phyloP scores from a whole-genome alignment of 2,797 vertebrate species.

The Chiloscyllium punctatum region DNA sequence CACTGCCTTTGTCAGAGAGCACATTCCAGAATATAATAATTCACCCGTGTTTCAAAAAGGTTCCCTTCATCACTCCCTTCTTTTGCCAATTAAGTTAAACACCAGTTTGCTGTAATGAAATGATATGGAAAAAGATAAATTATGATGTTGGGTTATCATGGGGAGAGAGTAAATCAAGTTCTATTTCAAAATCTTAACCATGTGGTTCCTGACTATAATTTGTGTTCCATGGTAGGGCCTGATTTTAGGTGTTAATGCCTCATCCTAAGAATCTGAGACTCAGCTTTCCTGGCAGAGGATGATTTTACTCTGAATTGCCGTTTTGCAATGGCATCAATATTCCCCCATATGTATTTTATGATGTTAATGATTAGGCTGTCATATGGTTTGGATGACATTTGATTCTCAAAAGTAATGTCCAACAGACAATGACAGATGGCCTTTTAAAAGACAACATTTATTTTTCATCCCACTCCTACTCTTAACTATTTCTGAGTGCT shows the following conservation, averaged over 20 bases:
- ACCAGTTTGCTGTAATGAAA: background rate
- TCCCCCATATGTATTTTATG: background rate
- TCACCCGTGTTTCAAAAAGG: background rate
- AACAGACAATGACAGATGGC: constrained; percentile 4
- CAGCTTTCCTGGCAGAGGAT: background rate
- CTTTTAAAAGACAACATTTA: background rate
- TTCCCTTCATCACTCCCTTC: background rate
- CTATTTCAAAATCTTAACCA: background rate
- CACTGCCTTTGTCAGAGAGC: background rate
- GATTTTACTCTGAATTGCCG: background rate
- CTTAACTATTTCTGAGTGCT: background rate
- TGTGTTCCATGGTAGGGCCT: background rate
- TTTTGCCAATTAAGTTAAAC: background rate
- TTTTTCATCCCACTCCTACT: background rate
- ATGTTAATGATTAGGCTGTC: background rate
- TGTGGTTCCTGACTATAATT: background rate
- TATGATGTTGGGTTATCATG: background rate
- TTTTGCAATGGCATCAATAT: background rate
- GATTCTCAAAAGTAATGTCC: background rate
- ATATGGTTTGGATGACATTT: background rate
- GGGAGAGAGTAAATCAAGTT: background rate
- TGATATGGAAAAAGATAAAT: background rate
- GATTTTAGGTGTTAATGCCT: background rate
- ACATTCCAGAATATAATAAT: background rate
- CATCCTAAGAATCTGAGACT: background rate